A percentile compares a stretch with the other conserved stretches of the same genome.
These are phyloP conservation scores for Hystrix cristata DNA, from an alignment of 2,113 vertebrate species.

Conservation along the genomic window DNA sequence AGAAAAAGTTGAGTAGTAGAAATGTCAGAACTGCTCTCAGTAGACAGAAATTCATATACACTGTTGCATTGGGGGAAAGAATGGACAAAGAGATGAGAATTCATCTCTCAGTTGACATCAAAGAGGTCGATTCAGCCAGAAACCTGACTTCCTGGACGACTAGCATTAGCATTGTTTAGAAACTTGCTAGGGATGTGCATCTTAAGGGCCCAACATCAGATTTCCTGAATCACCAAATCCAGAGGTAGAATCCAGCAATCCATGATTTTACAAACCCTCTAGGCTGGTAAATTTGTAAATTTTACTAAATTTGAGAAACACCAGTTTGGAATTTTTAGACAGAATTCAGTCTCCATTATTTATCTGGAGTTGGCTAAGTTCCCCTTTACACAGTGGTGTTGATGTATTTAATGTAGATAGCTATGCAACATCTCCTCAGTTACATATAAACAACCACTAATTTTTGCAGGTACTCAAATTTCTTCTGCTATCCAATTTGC, in stretches of 20 bases:
- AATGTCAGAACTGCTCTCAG: neutral
- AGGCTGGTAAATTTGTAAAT: neutral
- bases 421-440: neutral
- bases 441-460: neutral
- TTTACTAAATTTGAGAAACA: neutral
- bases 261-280: neutral
- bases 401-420: neutral
- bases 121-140: neutral
- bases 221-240: neutral
- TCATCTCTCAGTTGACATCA: neutral
- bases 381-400: neutral
- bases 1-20: neutral
- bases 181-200: neutral
- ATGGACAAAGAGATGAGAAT: neutral
- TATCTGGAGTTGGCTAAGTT: neutral
- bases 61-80: neutral
- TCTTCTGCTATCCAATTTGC: conserved; percentile 34
- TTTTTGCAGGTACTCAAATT: neutral
- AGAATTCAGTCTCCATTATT: neutral
- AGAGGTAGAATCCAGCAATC: neutral
- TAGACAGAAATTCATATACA: neutral
- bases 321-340: neutral
- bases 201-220: neutral
- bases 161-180: too few species aligned
- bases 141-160: neutral